Base-by-base conservation (phyloP, 2,888 invertebrate species). In the Acanthococcus lagerstroemiae region DNA sequence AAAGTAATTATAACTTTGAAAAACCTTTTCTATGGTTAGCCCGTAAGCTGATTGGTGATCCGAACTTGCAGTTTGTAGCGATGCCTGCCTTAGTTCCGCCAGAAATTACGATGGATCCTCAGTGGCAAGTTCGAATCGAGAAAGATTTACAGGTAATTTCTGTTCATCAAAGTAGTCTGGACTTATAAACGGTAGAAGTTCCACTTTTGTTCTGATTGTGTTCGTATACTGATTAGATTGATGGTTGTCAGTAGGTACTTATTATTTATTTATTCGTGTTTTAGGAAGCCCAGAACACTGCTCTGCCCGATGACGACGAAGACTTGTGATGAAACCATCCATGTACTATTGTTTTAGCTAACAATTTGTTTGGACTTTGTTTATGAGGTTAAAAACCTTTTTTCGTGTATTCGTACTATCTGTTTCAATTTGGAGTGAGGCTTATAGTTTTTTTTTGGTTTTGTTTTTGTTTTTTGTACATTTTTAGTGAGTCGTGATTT, bases 1-100 rank as follows among this genome's bases (percentile, higher is more conserved):
- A 99, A 79, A 95, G 95, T 73, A 99, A 99, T 80, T 99, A 99
- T 84, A 99, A 99, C 82, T 99, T 99, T 74, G 99, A 99, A 77
- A 99, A 99, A 78, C 99, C 99, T 24, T 99, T 99, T 87, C 82
- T 99, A 72, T 99, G 97, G 95, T 80, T 99, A 76, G 97, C 95
- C 56, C 85, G 97, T 72, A 99, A 99, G 78, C 79, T 99, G 74
- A 94, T 97, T 74, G 99, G 99, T 70, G 99, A 99, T 80, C 93
- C 97, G 67, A 97, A 99, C 79, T 80, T 99, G 68, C 97, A 99
- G 78, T 99, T 99, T 78, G 96, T 96, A 54, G 96, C 95, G 60
- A 96, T 95, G 92, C 97, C 97, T 67, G 99, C 99, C 63, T 83
- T 99, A 71, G 85, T 93, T 70, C 99, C 99, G 66, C 99, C 99